Evolutionary conservation across 2,113 vertebrate species (phyloP).

Genomic region (Proteles cristata): DNA sequence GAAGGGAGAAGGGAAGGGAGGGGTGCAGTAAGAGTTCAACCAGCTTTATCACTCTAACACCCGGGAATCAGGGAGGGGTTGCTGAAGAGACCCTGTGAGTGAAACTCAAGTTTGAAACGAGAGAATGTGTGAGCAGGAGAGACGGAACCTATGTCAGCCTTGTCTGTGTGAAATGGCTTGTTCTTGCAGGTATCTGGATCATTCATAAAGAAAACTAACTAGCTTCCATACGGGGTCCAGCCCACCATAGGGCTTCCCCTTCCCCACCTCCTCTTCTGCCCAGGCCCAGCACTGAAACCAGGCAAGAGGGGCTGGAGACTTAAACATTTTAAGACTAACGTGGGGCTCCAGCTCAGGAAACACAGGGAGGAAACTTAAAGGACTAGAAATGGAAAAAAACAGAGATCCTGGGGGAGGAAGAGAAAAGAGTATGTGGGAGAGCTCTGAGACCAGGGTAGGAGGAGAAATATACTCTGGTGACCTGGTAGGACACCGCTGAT

Average conservation of each 20-base stretch:
- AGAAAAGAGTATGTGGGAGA: background rate
- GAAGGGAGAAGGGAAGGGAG: background rate
- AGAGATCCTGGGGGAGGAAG: background rate
- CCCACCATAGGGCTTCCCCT: background rate
- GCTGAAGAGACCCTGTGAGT: background rate
- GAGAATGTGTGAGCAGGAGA: background rate
- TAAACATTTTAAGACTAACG: background rate
- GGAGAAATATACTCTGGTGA: background rate
- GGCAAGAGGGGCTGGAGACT: background rate
- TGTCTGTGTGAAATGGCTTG: background rate
- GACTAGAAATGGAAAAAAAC: background rate
- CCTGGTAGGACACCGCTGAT: background rate
- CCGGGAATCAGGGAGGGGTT: background rate
- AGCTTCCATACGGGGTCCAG: background rate
- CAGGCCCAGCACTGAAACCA: background rate
- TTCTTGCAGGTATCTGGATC: background rate
- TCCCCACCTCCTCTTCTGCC: background rate
- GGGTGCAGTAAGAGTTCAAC: background rate
- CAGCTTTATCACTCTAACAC: background rate
- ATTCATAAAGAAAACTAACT: background rate
- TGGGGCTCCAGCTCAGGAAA: background rate
- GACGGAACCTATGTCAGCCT: background rate
- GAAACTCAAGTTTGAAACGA: conserved; percentile 10
- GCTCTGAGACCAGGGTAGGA: background rate
- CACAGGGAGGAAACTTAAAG: background rate